A percentile compares a stretch with the other conserved stretches of the same genome.
Evolutionary conservation across 2,888 invertebrate genomes (phyloP).

Genomic region (Colletes collaris): DNA sequence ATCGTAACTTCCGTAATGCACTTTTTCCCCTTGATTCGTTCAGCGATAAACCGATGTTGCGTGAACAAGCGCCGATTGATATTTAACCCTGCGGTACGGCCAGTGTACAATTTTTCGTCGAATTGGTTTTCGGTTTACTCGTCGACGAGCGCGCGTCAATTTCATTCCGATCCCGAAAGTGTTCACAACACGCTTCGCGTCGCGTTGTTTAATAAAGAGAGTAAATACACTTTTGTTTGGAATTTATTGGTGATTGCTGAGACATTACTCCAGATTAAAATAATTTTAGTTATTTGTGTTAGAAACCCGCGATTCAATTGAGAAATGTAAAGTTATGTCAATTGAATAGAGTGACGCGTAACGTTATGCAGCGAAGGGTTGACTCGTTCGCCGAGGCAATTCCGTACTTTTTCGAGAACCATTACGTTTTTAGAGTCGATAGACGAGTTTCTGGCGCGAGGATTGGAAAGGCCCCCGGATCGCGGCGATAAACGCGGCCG

Average conservation of each 20-base stretch:
- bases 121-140: constrained; percentile 23
- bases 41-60: constrained; percentile 14
- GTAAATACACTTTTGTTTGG: no score
- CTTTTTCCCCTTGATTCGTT: background rate
- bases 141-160: background rate
- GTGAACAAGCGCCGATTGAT: constrained; percentile 31
- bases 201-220: constrained; percentile 21
- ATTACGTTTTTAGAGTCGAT: no score
- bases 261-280: no score
- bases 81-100: constrained; percentile 23
- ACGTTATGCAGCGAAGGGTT: no score
- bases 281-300: no score
- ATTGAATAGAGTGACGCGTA: no score
- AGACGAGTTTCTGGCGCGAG: no score
- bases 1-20: constrained; percentile 17
- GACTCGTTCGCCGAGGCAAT: constrained; percentile 8
- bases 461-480: background rate
- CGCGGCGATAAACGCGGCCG: constrained; percentile 25
- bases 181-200: background rate
- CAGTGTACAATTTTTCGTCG: constrained; percentile 25
- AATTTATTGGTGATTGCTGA: no score
- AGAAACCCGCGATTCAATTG: no score
- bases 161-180: constrained; percentile 22
- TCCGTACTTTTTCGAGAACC: background rate
- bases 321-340: no score